Conservation (phyloP, 2,797 vertebrate genomes). For the Spondyliosoma cantharus region DNA sequence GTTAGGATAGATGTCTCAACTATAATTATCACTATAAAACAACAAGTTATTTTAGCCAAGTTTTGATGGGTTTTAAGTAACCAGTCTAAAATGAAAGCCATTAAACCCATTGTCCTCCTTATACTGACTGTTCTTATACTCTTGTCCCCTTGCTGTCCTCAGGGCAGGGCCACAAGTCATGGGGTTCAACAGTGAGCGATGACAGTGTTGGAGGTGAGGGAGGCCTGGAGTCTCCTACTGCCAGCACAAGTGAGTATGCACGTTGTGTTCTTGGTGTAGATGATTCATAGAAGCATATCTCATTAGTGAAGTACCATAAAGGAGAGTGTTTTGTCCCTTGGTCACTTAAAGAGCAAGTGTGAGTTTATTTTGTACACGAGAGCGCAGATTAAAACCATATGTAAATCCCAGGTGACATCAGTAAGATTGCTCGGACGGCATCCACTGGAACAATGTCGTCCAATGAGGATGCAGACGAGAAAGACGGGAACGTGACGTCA, state of each 20-base stretch:
- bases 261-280: background rate
- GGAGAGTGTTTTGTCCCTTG: background rate
- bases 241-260: constrained; percentile 80
- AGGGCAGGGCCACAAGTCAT: constrained; percentile 95
- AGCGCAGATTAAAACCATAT: background rate
- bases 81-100: background rate
- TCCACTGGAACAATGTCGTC: constrained; percentile 91
- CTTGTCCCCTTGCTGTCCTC: constrained; percentile 19
- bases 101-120: background rate
- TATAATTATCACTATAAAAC: too few species aligned
- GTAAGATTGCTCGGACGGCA: constrained; percentile 84
- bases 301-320: background rate
- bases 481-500: constrained; percentile 80
- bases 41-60: background rate
- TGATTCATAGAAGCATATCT: background rate
- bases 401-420: constrained; percentile 84
- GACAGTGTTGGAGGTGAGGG: constrained; percentile 83
- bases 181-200: constrained; percentile 89
- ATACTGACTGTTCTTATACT: background rate
- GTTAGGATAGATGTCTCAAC: background rate
- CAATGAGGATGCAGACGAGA: constrained; percentile 88
- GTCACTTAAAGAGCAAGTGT: background rate
- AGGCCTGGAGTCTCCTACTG: constrained; percentile 82
- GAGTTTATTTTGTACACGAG: background rate
- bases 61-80: background rate